Base-by-base conservation (phyloP, 1,140 invertebrate species). In the Olivierus martensii region DNA sequence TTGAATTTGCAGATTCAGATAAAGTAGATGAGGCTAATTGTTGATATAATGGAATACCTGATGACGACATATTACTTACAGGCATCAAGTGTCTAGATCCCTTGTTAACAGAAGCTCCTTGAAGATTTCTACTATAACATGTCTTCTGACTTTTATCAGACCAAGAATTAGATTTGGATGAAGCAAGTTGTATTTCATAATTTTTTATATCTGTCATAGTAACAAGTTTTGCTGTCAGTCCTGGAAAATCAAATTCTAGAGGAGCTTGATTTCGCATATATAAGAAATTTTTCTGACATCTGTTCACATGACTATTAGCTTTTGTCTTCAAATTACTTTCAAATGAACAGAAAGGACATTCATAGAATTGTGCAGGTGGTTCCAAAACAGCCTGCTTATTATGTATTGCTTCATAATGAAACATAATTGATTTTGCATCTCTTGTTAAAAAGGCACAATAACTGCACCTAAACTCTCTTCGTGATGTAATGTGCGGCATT, bases 291-390 rank as follows among this genome's bases (percentile, higher is more conserved):
- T 92, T 91, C 15, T 79, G 75, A 71, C 92, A 96, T 3, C 87
- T 81, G n/a, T 84, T 75, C 54, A 84, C 75, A 73, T 95, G 92
- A 17, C 88, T 75, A 0, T 82, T 87, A 46, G 94, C 70, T 71
- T 93, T 92, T 14, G 84, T 83, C 69, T 93, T 94, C 51, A 87
- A 84, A 65, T 90, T 91, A 62, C 91, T 87, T 67, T 95, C 91
- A 64, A 92, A 95, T 1, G 87, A 83, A 75, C 92, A 96, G 63
- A 90, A 86, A 0, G 86, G 80, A 69, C 91, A 96, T 62, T 93
- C 87, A 69, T 91, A 90, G 65, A 85, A 86, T 22, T 43, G 41
- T 35, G 84, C 80, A 9, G 87, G 86, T 51, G 84, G 76, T 61
- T 92, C 87, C 38, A 94, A 69, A 55, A 83, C 77, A 11, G 84